phyloP scores from a whole-genome alignment of 2,113 vertebrate species.

The Pseudorasbora parva region DNA sequence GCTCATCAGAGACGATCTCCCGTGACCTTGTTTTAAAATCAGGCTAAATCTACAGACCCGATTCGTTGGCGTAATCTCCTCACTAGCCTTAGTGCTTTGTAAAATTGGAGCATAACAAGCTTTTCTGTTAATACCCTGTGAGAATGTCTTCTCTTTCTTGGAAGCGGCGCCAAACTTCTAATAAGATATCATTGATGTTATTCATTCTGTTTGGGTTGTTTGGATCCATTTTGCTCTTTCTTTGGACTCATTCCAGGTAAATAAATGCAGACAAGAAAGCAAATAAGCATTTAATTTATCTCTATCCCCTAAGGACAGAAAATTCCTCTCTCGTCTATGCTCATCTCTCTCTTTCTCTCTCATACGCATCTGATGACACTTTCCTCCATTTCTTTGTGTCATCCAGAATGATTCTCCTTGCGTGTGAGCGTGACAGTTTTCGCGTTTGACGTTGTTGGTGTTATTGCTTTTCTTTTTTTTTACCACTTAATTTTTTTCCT shows the following conservation, averaged over 20 bases:
- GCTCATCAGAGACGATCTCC: conserved; percentile 6
- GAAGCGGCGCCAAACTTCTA: conserved; percentile 48
- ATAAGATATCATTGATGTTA: conserved; percentile 53
- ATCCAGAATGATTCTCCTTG: conserved; percentile 14
- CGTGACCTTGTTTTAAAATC: conserved; percentile 13
- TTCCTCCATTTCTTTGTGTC: neutral
- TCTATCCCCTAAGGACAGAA: conserved; percentile 44
- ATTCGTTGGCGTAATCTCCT: conserved; percentile 6
- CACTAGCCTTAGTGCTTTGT: conserved; percentile 19
- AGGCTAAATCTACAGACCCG: conserved; percentile 4
- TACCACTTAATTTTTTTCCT: conserved; percentile 51
- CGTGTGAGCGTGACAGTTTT: conserved; percentile 12
- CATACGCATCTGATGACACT: neutral
- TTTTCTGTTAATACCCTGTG: conserved; percentile 42
- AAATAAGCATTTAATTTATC: conserved; percentile 57
- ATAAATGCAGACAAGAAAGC: conserved; percentile 51
- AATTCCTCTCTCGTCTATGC: neutral
- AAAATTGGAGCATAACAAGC: conserved; percentile 36
- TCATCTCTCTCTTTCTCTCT: neutral
- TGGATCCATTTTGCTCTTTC: conserved; percentile 22
- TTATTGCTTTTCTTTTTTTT: conserved; percentile 52
- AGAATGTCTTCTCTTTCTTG: conserved; percentile 36
- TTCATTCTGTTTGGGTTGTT: conserved; percentile 48
- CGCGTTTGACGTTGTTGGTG: conserved; percentile 53
- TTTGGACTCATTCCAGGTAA: conserved; percentile 57